Conservation (phyloP, 2,797 vertebrate genomes). For the Sphenodon punctatus region DNA sequence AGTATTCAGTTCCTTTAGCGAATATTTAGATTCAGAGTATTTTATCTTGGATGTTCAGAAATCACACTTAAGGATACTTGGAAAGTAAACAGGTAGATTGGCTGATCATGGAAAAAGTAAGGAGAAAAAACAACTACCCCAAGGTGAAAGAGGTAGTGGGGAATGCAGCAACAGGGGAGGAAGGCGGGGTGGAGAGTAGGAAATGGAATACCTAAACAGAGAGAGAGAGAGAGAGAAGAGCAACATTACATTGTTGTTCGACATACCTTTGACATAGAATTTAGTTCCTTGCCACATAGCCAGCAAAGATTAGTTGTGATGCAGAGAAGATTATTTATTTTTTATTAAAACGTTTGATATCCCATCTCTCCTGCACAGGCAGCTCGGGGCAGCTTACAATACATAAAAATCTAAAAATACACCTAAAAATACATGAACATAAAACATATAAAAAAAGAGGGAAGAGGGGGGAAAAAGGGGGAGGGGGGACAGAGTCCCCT, state of each 20-base stretch:
- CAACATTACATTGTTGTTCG: not conserved
- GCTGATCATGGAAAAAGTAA: slow-evolving; percentile 32
- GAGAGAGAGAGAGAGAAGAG: not conserved
- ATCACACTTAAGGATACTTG: slow-evolving; percentile 57
- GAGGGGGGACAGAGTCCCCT: too few species aligned
- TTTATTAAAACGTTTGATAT: too few species aligned
- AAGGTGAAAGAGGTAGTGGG: not conserved
- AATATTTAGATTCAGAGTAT: slow-evolving; percentile 29
- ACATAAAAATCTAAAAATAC: too few species aligned
- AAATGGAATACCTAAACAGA: not conserved
- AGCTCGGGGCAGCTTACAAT: too few species aligned
- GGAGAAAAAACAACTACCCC: not conserved
- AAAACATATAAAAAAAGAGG: too few species aligned
- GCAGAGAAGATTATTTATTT: too few species aligned
- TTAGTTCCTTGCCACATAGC: not conserved
- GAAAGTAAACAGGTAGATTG: slow-evolving; percentile 51
- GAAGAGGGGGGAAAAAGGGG: too few species aligned
- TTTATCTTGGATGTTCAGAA: slow-evolving; percentile 35
- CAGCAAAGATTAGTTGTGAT: slow-evolving; percentile 28
- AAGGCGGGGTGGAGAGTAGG: slow-evolving; percentile 12
- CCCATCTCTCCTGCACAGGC: too few species aligned
- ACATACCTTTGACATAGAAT: not conserved
- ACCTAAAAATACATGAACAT: too few species aligned
- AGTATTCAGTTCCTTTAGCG: too few species aligned
- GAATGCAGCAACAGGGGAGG: slow-evolving; percentile 20